phyloP scores from a whole-genome alignment of 2,888 invertebrate genomes.

The Spodoptera littoralis region DNA sequence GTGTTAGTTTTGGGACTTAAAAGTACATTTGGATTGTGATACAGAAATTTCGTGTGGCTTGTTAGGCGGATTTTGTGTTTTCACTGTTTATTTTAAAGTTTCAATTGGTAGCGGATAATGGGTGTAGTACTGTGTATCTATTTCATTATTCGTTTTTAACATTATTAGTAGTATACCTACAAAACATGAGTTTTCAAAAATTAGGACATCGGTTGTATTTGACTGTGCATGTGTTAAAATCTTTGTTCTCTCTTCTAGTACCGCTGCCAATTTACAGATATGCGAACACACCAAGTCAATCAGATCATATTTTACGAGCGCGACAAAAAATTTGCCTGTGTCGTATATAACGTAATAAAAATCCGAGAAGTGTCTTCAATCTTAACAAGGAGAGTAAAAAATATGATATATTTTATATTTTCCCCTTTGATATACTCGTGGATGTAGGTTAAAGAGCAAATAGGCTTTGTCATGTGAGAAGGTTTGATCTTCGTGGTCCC shows the following conservation, averaged over 20 bases:
- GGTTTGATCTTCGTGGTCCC: conserved; percentile 12
- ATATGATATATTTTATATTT: conserved; percentile 29
- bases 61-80: not conserved
- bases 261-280: not conserved
- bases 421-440: conserved; percentile 37
- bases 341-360: conserved; percentile 40
- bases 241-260: conserved; percentile 6
- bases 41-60: conserved; percentile 4
- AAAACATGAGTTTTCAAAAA: too few relatives aligned
- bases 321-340: conserved; percentile 18
- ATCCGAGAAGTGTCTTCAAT: conserved; percentile 35
- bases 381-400: conserved; percentile 34
- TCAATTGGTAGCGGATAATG: too few relatives aligned
- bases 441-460: conserved; percentile 34
- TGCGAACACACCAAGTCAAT: conserved; percentile 6
- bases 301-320: conserved; percentile 37
- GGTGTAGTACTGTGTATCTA: too few relatives aligned
- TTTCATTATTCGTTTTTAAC: too few relatives aligned
- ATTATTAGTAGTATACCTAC: too few relatives aligned
- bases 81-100: not conserved
- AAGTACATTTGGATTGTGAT: conserved; percentile 21
- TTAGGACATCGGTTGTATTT: too few relatives aligned
- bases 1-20: conserved; percentile 47
- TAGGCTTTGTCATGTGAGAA: conserved; percentile 29
- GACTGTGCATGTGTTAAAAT: not conserved